These are phyloP conservation scores for Acropora yongei DNA, from an alignment of 64 coral and sea anemone genomes.

Conservation along the genomic window DNA sequence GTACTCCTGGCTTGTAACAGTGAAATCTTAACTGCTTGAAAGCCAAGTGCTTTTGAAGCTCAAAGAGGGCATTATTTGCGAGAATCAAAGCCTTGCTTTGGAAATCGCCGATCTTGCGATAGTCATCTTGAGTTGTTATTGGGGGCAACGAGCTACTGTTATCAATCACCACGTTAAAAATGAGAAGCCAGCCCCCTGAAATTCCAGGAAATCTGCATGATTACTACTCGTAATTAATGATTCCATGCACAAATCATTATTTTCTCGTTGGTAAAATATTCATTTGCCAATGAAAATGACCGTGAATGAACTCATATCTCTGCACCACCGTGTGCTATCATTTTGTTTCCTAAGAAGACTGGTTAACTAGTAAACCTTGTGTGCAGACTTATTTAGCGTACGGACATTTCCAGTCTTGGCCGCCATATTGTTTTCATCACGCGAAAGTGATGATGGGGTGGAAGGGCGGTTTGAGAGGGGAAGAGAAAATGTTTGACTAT, in stretches of 20 bases:
- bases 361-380: no score
- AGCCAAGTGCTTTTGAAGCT: neutral
- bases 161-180: neutral
- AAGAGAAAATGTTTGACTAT: no score
- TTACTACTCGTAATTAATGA: neutral
- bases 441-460: no score
- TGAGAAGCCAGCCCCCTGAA: slow-evolving; percentile 54
- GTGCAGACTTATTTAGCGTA: neutral
- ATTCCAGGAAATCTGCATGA: neutral
- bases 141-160: neutral
- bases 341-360: no score
- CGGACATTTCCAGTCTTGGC: neutral
- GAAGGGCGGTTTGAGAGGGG: no score
- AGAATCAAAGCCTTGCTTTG: neutral
- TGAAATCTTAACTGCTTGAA: slow-evolving; percentile 50
- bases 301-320: neutral
- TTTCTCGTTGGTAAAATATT: neutral
- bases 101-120: slow-evolving; percentile 1
- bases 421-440: no score
- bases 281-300: neutral
- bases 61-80: neutral
- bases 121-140: neutral
- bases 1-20: neutral
- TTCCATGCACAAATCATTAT: neutral
- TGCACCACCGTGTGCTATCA: neutral